Conservation (phyloP, 2,113 vertebrate genomes). For the Platycercus adscitus region DNA sequence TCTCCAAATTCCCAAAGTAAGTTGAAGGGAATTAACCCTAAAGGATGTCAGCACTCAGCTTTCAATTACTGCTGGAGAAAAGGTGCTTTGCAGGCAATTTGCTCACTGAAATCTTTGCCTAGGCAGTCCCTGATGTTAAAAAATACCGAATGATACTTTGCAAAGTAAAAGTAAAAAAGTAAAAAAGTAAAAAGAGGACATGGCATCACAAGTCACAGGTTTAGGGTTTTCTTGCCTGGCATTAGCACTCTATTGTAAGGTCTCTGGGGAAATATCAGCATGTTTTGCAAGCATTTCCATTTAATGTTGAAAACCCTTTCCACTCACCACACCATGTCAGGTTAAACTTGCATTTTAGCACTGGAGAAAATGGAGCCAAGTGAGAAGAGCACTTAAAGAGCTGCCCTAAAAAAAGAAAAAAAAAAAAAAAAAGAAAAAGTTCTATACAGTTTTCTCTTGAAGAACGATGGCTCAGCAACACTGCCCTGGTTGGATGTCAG, state of each 20-base stretch:
- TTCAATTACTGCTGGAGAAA: not conserved
- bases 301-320: conserved; percentile 11
- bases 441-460: not conserved
- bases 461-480: not conserved
- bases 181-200: not conserved
- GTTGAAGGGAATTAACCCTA: not conserved
- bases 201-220: not conserved
- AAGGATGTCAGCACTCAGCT: not conserved
- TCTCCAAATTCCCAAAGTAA: not conserved
- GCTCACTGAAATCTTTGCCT: not conserved
- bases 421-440: not conserved
- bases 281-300: not conserved
- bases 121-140: not conserved
- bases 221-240: not conserved
- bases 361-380: not conserved
- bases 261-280: not conserved
- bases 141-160: not conserved
- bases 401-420: not conserved
- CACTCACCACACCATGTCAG: not conserved
- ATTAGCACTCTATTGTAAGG: not conserved
- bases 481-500: not conserved
- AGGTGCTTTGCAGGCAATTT: not conserved
- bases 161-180: not conserved
- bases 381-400: not conserved
- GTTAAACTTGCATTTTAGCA: not conserved